A percentile compares a stretch with the other conserved stretches of the same genome.
phyloP scores from a whole-genome alignment of 1,140 invertebrate species.

The Chlorops oryzae region DNA sequence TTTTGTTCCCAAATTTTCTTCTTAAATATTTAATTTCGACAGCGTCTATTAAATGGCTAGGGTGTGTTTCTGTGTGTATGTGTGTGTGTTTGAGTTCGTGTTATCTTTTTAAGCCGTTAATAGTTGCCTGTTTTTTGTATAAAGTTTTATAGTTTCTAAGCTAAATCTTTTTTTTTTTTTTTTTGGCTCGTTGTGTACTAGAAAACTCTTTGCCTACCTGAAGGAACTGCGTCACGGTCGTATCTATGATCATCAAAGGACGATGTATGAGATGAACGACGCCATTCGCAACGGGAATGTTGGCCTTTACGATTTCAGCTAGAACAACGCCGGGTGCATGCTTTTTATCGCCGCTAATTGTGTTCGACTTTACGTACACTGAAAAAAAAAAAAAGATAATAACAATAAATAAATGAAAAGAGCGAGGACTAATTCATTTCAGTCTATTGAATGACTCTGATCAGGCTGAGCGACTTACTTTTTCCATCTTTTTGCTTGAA shows the following conservation, averaged over 20 bases:
- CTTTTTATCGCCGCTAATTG: slow-evolving; percentile 65
- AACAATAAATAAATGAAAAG: background rate
- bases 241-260: slow-evolving; percentile 84
- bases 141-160: no score
- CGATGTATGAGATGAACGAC: slow-evolving; percentile 87
- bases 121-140: no score
- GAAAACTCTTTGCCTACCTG: no score
- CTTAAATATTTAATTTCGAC: no score
- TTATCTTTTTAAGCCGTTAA: no score
- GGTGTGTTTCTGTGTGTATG: slow-evolving; percentile 12
- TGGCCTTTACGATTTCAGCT: slow-evolving; percentile 80
- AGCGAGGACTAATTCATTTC: no score
- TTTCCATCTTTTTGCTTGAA: slow-evolving; percentile 57
- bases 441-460: no score
- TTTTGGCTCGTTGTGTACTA: no score
- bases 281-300: slow-evolving; percentile 87
- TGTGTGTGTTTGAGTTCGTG: slow-evolving; percentile 9
- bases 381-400: slow-evolving; percentile 29
- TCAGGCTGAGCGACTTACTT: slow-evolving; percentile 50
- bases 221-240: slow-evolving; percentile 74
- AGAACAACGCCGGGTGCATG: slow-evolving; percentile 76
- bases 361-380: slow-evolving; percentile 87
- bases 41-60: no score
- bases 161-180: no score
- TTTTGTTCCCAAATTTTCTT: no score